Base-by-base conservation (phyloP, 2,797 vertebrate species). In the Petrocephalus sullivani region DNA sequence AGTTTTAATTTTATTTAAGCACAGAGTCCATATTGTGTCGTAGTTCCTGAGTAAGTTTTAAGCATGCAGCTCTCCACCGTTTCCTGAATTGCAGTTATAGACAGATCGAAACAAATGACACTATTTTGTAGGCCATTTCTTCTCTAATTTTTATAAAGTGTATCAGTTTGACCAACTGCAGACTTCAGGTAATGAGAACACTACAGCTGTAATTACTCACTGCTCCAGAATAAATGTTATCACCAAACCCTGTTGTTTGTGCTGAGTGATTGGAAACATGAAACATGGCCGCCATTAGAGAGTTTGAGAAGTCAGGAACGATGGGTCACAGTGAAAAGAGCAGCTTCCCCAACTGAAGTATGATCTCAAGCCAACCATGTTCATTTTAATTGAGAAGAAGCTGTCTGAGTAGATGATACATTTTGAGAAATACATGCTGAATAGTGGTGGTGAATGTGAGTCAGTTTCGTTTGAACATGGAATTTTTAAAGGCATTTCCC, bases 161-260 rank as follows among this genome's bases (percentile, higher is more conserved):
- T 94, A 92, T 89, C 87, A 82, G 91, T 94, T 93, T 94, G 94
- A 93, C 91, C 87, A 93, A 91, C 90, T 93, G 91, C 91, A 92
- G 92, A 94, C 93, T 94, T 93, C 92, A 90, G 95, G 94, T 95
- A 95, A 94, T 93, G 94, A 97, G 95, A 97, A 96, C 89, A 92
- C 96, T 96, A 96, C 94, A 19, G 93, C 92, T 97, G 96, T 97
- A 97, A 95, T 97, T 96, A 94, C 95, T 96, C 97, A 97, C 97
- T 95, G 58, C 19, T 87, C 86, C 60, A 87, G 60, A 87, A 87
- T 87, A 87, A 87, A 94, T 87, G 28, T 90, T 95, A 92, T 93
- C 96, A 96, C 95, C 92, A 93, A 94, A 87, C 10, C 60, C 41
- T 12, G n/a, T 16, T 53, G 21, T 87, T 49, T 67, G 86, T 67